These are phyloP conservation scores for Drosophila paramelanica DNA, from an alignment of 2,888 invertebrate genomes.

Conservation along the genomic window DNA sequence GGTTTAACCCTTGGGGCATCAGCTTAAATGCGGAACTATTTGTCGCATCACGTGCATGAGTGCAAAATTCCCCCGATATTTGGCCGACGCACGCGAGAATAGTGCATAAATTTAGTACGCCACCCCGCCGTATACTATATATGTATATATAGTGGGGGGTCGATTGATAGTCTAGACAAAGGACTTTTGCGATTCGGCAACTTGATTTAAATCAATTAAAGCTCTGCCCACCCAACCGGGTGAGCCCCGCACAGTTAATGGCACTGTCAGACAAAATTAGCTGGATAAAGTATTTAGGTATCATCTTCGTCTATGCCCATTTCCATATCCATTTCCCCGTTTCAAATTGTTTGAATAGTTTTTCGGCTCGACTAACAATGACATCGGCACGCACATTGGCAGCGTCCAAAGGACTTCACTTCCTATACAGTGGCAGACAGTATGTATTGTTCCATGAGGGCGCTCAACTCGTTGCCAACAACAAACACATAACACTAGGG, in stretches of 20 bases:
- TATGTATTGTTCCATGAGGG: slow-evolving; percentile 43
- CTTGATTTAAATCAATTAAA: slow-evolving; percentile 81
- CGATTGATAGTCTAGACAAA: slow-evolving; percentile 70
- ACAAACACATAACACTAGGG: slow-evolving; percentile 69
- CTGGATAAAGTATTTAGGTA: slow-evolving; percentile 70
- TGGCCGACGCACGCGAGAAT: slow-evolving; percentile 72
- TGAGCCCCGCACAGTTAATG: slow-evolving; percentile 30
- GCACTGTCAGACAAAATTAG: slow-evolving; percentile 73
- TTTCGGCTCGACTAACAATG: slow-evolving; percentile 44
- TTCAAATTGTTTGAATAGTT: slow-evolving; percentile 40
- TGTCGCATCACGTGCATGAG: slow-evolving; percentile 78
- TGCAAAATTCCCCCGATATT: slow-evolving; percentile 67
- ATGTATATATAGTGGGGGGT: not conserved
- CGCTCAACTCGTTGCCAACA: slow-evolving; percentile 81
- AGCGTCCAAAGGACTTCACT: slow-evolving; percentile 6
- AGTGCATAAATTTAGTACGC: slow-evolving; percentile 45
- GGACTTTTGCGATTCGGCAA: slow-evolving; percentile 50
- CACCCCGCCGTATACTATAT: not conserved
- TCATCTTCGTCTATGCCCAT: slow-evolving; percentile 20
- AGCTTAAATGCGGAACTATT: slow-evolving; percentile 74
- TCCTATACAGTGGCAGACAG: slow-evolving; percentile 8
- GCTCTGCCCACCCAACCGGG: slow-evolving; percentile 12
- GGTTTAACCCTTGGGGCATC: slow-evolving; percentile 7
- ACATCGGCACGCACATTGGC: slow-evolving; percentile 67
- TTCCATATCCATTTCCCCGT: slow-evolving; percentile 9